Evolutionary conservation across 2,888 invertebrate species (phyloP), one percentile per base, ranked within the genome.

Genomic region (Aspidapion aeneum): DNA sequence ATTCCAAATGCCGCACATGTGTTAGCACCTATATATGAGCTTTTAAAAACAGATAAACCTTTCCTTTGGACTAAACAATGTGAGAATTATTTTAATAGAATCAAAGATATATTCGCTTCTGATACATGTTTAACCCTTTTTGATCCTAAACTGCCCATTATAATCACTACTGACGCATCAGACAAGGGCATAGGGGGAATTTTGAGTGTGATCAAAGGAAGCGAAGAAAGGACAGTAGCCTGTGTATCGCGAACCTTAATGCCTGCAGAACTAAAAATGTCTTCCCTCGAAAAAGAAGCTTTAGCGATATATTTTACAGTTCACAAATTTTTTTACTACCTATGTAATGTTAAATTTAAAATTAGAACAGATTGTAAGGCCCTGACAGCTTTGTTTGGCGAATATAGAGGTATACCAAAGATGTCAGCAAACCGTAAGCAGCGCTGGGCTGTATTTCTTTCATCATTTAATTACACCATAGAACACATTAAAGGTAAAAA

Each of bases 1-100:
- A 54, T 65, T 49, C 61, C 57, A 9, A 62, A 60, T 19, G 16
- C 55, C 1, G 56, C 68, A 17, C n/a, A 21, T 1, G 21, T 68
- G 1, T 19, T 66, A 18, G 18, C 17, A 18, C 68, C 64, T 1
- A 62, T 66, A n/a, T 66, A 68, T 55, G 18, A 60, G 16, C 58
- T 70, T 3, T 59, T 69, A 16, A 62, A 63, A 60, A 64, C 49
- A 55, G 57, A 58, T 49, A 17, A 19, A n/a, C 55, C 49, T 61
- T 70, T 69, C 21, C 18, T 51, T 17, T 69, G 69, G 65, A 50
- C 63, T 12, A n/a, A 57, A 21, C 55, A 65, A 1, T 69, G 68
- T 62, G 58, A 68, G 51, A 63, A 7, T 35, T 3, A 3, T 35
- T 35, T 3, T 35, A 35, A 35, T 12, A 35, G 12, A 35, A 35